Conservation (phyloP, 2,797 vertebrate species). For the Scolopax bukidnonensis region DNA sequence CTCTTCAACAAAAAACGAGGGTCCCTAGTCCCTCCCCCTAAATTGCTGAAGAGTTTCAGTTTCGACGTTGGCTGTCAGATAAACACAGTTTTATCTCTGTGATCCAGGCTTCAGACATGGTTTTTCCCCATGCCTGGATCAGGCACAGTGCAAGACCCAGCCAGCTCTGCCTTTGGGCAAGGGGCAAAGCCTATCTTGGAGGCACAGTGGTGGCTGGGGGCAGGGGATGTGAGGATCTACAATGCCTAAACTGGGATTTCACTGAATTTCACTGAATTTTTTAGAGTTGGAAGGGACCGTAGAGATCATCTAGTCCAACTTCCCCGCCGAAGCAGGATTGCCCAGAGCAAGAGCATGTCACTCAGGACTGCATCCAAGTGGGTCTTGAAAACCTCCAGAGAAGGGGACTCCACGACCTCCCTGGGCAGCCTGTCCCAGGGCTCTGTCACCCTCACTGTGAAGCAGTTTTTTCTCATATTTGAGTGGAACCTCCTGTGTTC, state of each 20-base stretch:
- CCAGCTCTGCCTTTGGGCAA: background rate
- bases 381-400: too few relatives aligned
- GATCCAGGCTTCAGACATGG: background rate
- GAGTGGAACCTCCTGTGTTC: too few relatives aligned
- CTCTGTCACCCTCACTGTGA: too few relatives aligned
- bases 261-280: too few relatives aligned
- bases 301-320: too few relatives aligned
- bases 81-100: background rate
- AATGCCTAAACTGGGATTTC: background rate
- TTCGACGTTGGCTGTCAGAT: background rate
- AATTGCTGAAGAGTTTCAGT: background rate
- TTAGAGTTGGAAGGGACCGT: too few relatives aligned
- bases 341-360: too few relatives aligned
- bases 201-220: fast-evolving
- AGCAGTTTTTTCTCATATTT: too few relatives aligned
- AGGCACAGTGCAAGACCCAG: fast-evolving
- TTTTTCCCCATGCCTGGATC: background rate
- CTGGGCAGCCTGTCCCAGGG: too few relatives aligned
- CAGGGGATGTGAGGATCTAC: fast-evolving
- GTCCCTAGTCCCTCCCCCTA: background rate
- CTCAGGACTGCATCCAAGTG: too few relatives aligned
- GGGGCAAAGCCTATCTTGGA: background rate
- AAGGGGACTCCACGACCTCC: too few relatives aligned
- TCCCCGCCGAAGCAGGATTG: too few relatives aligned
- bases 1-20: background rate